Evolutionary conservation across 2,888 invertebrate species (phyloP).

Genomic region (Glyphotaelius pellucidus): DNA sequence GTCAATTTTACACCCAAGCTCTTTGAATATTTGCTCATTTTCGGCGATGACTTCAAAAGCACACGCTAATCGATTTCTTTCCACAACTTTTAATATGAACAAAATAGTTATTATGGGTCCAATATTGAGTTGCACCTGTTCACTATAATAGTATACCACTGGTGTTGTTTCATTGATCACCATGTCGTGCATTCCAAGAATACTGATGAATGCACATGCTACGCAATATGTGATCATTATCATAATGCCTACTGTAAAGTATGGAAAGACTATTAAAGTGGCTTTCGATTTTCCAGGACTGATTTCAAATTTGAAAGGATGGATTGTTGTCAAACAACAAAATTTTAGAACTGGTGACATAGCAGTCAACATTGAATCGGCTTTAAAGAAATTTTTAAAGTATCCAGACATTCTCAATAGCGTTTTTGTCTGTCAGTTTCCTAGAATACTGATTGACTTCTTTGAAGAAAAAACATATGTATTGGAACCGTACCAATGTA

Average conservation of each 20-base stretch:
- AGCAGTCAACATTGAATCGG: not conserved
- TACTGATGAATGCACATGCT: no score
- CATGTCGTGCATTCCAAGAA: not conserved
- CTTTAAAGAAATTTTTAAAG: not conserved
- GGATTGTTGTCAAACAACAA: not conserved
- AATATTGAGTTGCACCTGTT: not conserved
- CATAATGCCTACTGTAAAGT: not conserved
- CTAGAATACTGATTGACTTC: no score
- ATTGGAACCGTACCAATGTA: no score
- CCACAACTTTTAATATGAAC: not conserved
- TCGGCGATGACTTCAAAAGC: not conserved
- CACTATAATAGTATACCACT: not conserved
- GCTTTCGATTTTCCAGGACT: not conserved
- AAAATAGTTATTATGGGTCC: not conserved
- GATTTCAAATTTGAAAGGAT: not conserved
- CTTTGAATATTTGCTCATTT: not conserved
- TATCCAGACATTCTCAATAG: not conserved
- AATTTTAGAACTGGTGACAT: slow-evolving; percentile 8
- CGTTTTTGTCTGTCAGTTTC: no score
- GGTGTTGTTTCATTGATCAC: not conserved
- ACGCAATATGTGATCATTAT: not conserved
- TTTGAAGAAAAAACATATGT: no score
- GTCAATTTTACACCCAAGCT: not conserved
- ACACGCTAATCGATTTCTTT: not conserved
- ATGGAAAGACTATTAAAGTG: not conserved